Conservation (phyloP, 2,888 invertebrate genomes). For the Drosophila formosana region DNA sequence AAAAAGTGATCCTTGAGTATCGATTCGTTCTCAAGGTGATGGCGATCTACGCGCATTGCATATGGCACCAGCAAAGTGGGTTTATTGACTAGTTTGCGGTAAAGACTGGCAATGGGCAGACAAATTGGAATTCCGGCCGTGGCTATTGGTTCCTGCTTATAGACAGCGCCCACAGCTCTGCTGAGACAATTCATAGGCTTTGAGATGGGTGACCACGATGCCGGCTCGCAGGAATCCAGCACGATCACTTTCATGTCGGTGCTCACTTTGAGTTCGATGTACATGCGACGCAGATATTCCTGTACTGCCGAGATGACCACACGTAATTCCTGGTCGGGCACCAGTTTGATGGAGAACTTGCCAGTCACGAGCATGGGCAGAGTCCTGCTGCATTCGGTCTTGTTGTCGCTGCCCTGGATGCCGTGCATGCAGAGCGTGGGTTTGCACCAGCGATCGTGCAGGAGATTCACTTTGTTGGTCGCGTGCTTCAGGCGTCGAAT, state of each 20-base stretch:
- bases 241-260: slow-evolving; percentile 25
- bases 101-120: slow-evolving; percentile 55
- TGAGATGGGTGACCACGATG: slow-evolving; percentile 21
- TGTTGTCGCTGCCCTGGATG: slow-evolving; percentile 41
- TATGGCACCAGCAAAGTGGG: slow-evolving; percentile 50
- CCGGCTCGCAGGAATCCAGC: slow-evolving; percentile 33
- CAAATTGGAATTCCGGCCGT: slow-evolving; percentile 26
- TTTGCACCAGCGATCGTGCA: slow-evolving; percentile 55
- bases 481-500: slow-evolving; percentile 42
- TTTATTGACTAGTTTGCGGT: slow-evolving; percentile 33
- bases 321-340: slow-evolving; percentile 51
- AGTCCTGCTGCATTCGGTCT: background rate
- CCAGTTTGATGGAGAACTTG: slow-evolving; percentile 53
- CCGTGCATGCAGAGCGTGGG: slow-evolving; percentile 58
- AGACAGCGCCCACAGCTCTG: slow-evolving; percentile 17
- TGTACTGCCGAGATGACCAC: slow-evolving; percentile 12
- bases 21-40: slow-evolving; percentile 41
- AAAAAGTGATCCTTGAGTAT: slow-evolving; percentile 22
- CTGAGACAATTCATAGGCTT: slow-evolving; percentile 1
- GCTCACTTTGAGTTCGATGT: background rate
- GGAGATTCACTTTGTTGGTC: slow-evolving; percentile 26
- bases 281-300: background rate
- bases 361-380: slow-evolving; percentile 52
- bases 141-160: background rate
- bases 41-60: slow-evolving; percentile 32